These are phyloP conservation scores for Hydractinia symbiolongicarpus DNA, from an alignment of 30 jellyfish, hydroid and myxozoan species.

Conservation along the genomic window DNA sequence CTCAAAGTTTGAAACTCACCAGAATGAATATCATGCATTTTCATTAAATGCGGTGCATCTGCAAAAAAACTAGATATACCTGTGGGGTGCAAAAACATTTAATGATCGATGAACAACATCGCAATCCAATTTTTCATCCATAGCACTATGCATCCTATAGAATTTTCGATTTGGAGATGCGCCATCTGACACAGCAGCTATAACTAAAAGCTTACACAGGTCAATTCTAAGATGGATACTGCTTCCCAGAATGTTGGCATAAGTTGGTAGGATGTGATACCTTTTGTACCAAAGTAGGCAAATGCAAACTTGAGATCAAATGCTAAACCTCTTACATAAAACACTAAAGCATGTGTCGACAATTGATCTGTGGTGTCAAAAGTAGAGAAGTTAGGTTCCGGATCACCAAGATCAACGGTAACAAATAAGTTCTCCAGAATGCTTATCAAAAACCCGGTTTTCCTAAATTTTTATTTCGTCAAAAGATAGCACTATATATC, in stretches of 20 bases:
- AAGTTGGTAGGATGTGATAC: slow-evolving; percentile 21
- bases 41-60: too few species aligned
- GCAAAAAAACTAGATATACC: slow-evolving; percentile 21
- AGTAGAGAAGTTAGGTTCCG: slow-evolving; percentile 27
- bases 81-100: slow-evolving; percentile 29
- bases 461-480: slow-evolving; percentile 42
- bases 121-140: slow-evolving; percentile 19
- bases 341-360: slow-evolving; percentile 44
- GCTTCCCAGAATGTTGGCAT: slow-evolving; percentile 59
- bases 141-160: slow-evolving; percentile 26
- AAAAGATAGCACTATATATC: slow-evolving; percentile 39
- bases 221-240: slow-evolving; percentile 38
- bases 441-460: slow-evolving; percentile 40
- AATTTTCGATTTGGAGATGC: too few species aligned
- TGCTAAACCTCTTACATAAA: slow-evolving; percentile 48
- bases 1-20: too few species aligned
- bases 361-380: slow-evolving; percentile 26
- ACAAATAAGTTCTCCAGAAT: slow-evolving; percentile 35
- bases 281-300: slow-evolving; percentile 51
- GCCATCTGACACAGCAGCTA: slow-evolving; percentile 49
- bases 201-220: slow-evolving; percentile 22
- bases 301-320: slow-evolving; percentile 34
- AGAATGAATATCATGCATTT: slow-evolving; percentile 46
- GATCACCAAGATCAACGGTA: slow-evolving; percentile 50
- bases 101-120: too few species aligned